Percentiles rank a stretch among this genome's conserved stretches.
phyloP scores from a whole-genome alignment of 2,113 vertebrate species.

The Lucifuga dentata region DNA sequence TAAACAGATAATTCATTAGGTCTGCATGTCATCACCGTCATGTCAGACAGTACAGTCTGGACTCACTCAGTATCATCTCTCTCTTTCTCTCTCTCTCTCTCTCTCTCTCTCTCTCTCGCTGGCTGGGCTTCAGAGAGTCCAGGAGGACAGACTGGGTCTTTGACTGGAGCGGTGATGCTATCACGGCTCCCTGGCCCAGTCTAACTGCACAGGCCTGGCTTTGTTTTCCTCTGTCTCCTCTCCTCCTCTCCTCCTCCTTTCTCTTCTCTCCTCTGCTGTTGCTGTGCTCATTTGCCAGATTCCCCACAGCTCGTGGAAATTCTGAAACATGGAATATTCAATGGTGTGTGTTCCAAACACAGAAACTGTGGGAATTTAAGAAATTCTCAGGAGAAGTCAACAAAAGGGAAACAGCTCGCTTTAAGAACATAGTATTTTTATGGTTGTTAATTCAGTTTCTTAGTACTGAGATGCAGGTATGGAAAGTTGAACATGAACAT shows the following conservation, averaged over 20 bases:
- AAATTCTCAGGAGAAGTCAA: conserved; percentile 31
- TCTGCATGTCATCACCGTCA: conserved; percentile 41
- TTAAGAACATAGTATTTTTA: no score
- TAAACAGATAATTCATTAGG: conserved; percentile 41
- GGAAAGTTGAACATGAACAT: no score
- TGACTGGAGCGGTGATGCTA: conserved; percentile 72
- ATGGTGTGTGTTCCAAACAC: conserved; percentile 64
- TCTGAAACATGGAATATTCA: conserved; percentile 57
- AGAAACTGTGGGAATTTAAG: conserved; percentile 33
- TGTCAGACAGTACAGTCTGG: no score
- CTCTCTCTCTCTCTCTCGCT: conserved; percentile 37
- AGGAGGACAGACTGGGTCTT: conserved; percentile 71
- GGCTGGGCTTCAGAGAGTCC: conserved; percentile 69
- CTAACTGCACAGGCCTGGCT: conserved; percentile 69
- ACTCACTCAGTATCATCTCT: no score
- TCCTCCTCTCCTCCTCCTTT: conserved; percentile 41
- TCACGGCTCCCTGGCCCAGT: conserved; percentile 33
- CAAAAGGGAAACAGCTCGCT: no score
- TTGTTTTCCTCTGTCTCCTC: conserved; percentile 69
- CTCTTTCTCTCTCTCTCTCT: not conserved
- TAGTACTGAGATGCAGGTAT: no score
- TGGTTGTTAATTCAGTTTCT: no score
- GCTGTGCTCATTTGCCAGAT: conserved; percentile 47
- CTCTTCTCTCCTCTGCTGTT: conserved; percentile 34
- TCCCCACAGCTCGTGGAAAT: conserved; percentile 56